Evolutionary conservation across 2,888 invertebrate species (phyloP), one percentile per base, ranked within the genome.

Genomic region (Augiades crinisus): DNA sequence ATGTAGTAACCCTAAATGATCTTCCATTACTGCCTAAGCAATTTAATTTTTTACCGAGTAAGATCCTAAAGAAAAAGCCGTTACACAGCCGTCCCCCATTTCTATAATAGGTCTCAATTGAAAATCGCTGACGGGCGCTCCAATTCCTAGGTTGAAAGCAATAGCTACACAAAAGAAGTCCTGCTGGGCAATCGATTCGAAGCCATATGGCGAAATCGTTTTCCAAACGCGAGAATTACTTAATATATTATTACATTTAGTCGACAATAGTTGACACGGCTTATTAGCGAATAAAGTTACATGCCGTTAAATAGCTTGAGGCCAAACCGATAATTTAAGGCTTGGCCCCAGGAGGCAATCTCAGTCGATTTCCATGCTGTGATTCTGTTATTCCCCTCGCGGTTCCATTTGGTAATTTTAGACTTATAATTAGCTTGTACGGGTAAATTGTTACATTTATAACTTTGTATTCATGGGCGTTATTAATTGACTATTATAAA

Each of bases 291-390:
- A 79, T 78, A 72, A 67, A 75, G 80, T 80, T 72, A 77, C 76
- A 70, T 75, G 78, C 70, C 72, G 70, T 67, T 69, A 76, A 81
- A 85, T 78, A 78, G 82, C 87, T 77, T 64, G 61, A 66, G 76
- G 85, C 72, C 67, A 72, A 86, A 81, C 82, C 85, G 69, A 85
- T 87, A 87, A 88, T 88, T 85, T 80, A 63, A 78, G 76, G 70
- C 65, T 63, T 56, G 59, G 67, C 79, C 80, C 75, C 78, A 56
- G 70, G 78, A 78, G 79, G 74, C 56, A 58, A 62, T 70, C 70
- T 68, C 63, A 58, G 65, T 59, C 65, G 72, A 82, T 83, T 83
- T 72, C 73, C 74, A 75, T 74, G 74, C 78, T 74, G 72, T 67
- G 79, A 78, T 81, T 74, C 21, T 44, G 43, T 34, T 36, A 51